Percentiles rank a stretch among this genome's conserved stretches.
phyloP scores from a whole-genome alignment of 1,140 invertebrate species.

The Thrips palmi region DNA sequence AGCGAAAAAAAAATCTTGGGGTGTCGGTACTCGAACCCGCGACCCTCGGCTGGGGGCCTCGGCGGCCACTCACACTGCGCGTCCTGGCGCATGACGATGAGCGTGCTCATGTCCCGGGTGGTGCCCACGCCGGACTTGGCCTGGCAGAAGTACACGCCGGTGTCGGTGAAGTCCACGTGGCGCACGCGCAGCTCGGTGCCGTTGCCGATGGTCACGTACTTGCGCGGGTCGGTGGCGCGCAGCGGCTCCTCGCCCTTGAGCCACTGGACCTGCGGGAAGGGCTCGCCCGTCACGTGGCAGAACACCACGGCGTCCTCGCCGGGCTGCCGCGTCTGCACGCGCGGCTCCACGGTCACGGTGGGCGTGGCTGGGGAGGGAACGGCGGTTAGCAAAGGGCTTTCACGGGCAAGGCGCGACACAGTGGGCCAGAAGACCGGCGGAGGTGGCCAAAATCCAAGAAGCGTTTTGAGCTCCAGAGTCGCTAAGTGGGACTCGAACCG shows the following conservation, averaged over 20 bases:
- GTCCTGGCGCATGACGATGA: no score
- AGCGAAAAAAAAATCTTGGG: no score
- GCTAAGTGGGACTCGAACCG: no score
- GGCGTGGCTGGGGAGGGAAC: conserved; percentile 32
- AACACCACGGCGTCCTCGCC: conserved; percentile 45
- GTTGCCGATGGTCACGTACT: conserved; percentile 48
- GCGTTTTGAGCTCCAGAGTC: no score
- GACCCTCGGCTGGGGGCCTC: no score
- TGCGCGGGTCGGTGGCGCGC: conserved; percentile 28
- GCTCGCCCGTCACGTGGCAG: conserved; percentile 50
- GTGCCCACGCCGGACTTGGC: conserved; percentile 48
- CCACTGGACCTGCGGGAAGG: conserved; percentile 47
- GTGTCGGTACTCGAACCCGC: no score
- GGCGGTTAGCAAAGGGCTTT: not conserved
- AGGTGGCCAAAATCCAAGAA: no score
- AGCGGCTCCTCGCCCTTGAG: conserved; percentile 52
- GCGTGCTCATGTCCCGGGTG: conserved; percentile 47
- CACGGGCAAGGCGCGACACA: no score
- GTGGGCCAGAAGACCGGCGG: no score
- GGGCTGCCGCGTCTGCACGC: conserved; percentile 43
- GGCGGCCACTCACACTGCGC: no score
- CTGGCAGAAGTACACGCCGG: conserved; percentile 61
- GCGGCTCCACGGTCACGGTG: conserved; percentile 45
- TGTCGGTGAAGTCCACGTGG: conserved; percentile 49
- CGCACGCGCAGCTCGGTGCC: conserved; percentile 45